Percentiles rank a stretch among this genome's conserved stretches.
phyloP scores from a whole-genome alignment of 64 coral and sea anemone genomes.

The Anthopleura sola region DNA sequence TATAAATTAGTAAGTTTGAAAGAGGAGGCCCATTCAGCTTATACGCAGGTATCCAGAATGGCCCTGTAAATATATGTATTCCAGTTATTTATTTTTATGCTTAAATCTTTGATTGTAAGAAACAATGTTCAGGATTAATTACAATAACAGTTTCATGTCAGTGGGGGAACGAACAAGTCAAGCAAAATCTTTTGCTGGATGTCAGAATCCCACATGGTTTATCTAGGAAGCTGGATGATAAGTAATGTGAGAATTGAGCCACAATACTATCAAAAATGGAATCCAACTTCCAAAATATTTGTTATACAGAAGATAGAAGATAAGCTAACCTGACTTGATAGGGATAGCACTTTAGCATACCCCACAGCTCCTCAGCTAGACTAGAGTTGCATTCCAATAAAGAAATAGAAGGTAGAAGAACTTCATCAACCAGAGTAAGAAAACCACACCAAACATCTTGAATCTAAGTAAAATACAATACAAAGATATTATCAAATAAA shows the following conservation, averaged over 20 bases:
- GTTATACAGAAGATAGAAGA: background rate
- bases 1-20: too few relatives aligned
- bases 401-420: conserved; percentile 89
- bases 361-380: conserved; percentile 94
- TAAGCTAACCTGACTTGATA: conserved; percentile 83
- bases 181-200: conserved; percentile 9
- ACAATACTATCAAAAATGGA: background rate
- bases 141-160: background rate
- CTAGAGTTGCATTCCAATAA: conserved; percentile 97
- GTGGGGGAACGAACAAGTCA: conserved; percentile 80
- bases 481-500: background rate
- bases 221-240: conserved; percentile 56
- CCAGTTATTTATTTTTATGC: too few relatives aligned
- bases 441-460: conserved; percentile 91
- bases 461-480: conserved; percentile 40
- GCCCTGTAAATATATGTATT: too few relatives aligned
- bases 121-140: too few relatives aligned
- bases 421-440: conserved; percentile 84
- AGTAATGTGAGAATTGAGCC: conserved; percentile 18
- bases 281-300: background rate
- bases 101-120: too few relatives aligned
- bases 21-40: too few relatives aligned
- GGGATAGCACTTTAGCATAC: conserved; percentile 88
- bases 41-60: too few relatives aligned
- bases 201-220: conserved; percentile 74